Base-by-base conservation (phyloP, 2,888 invertebrate species). In the Dryobota labecula region DNA sequence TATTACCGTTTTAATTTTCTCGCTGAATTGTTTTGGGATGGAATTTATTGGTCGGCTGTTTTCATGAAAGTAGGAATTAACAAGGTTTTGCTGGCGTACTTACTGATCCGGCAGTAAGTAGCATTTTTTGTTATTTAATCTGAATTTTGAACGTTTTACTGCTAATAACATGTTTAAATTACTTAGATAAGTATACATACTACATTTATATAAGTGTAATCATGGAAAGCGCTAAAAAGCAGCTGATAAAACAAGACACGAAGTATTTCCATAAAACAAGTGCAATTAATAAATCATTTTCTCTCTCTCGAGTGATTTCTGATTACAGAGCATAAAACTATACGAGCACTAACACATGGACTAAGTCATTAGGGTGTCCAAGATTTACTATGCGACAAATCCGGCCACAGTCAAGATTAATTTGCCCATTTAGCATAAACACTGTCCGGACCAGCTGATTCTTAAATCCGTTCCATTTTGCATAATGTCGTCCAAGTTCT, bases 391-490 rank as follows among this genome's bases (percentile, higher is more conserved):
- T 73, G 69, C 76, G 76, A 80, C 78, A 80, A 82, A 78, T 71
- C 76, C 72, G 51, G 64, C 75, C 72, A 49, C 76, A 66, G 66
- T n/a, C 67, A 80, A 85, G 82, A 87, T 86, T 86, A 83, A 87
- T 87, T 87, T 82, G 73, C 75, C 77, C 84, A 84, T 84, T 85
- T 84, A 80, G 82, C 84, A 87, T 86, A 83, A 84, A 83, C 80
- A 85, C 82, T 82, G 85, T 85, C 84, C 77, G 82, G 64, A 58
- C 67, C 87, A 82, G 84, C 80, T 84, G 84, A 83, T 87, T 87
- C 76, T 83, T 84, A 84, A 83, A 87, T 82, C 78, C 80, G 68
- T 78, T 79, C 57, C 68, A 73, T 80, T 85, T 85, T 83, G 78
- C 85, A 85, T 85, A 85, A 84, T 74, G 73, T 73, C 76, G 66